Evolutionary conservation across 2,797 vertebrate genomes (phyloP), one percentile per base, ranked within the genome.

Genomic region (Choloepus didactylus): DNA sequence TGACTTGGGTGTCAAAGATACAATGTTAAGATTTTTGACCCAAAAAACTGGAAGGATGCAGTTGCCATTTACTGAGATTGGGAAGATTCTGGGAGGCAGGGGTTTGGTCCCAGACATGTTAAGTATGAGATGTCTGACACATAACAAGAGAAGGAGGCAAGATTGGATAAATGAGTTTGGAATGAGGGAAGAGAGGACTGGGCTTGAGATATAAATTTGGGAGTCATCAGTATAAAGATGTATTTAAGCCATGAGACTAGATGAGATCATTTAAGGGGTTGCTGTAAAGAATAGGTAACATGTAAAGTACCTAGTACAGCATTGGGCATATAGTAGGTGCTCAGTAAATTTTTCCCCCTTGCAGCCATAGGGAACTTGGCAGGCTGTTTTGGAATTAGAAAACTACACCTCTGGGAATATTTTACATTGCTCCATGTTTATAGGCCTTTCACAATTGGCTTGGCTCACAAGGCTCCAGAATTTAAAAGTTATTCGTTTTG

Each of bases 401-500:
- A 72, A 62, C 35, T 59, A 59, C 10, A 27, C 49, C 25, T 89
- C n/a, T 29, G 66, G 27, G 96, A 87, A 69, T 69, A 76, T 64
- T 81, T 86, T 46, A 92, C 96, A 73, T 69, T 96, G 80, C 64
- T 84, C 77, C 66, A 60, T 77, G 93, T 97, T 96, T 97, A 96
- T 0, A 0, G 88, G 62, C 72, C 94, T 97, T 95, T 96, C 91
- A 41, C 90, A 97, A 90, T 46, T 86, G 95, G 80, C 93, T 97
- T 95, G 95, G 72, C 86, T 97, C 94, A 7, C 77, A 80, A 93
- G 69, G 66, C 46, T 96, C 95, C 96, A n/a, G 62, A 93, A 46
- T 67, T 91, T 95, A 72, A 97, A 95, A 80, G 46, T 41, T 96
- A 59, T 93, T 97, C 80, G 95, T 96, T 95, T 96, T 94, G 81